Percentiles rank a stretch among this genome's conserved stretches.
These are phyloP conservation scores for Orchestia grillus DNA, from an alignment of 1,140 invertebrate species.

Conservation along the genomic window DNA sequence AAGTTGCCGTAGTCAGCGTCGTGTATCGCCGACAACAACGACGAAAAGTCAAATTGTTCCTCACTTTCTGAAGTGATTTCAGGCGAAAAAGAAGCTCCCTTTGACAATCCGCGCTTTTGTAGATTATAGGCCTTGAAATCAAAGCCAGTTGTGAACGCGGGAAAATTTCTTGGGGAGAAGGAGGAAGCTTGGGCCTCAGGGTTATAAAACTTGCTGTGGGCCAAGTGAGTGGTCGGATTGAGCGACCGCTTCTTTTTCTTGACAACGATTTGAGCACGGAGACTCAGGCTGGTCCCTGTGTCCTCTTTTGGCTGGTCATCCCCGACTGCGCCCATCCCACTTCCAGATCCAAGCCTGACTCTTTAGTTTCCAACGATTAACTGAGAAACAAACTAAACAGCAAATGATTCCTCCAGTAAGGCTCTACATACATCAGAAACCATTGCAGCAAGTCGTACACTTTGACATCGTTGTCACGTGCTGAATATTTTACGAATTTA, in stretches of 20 bases:
- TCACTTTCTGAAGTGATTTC: not conserved
- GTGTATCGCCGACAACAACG: not conserved
- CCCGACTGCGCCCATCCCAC: not conserved
- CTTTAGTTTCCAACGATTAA: not conserved
- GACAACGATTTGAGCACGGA: not conserved
- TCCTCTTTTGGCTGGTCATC: not conserved
- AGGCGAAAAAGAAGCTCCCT: not conserved
- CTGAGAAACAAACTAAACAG: not conserved
- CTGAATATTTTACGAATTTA: not conserved
- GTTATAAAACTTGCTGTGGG: conserved; percentile 17
- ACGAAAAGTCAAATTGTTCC: not conserved
- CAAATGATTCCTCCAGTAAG: not conserved
- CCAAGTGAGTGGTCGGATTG: not conserved
- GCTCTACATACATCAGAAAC: not conserved
- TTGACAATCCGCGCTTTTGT: not conserved
- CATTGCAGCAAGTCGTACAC: not conserved
- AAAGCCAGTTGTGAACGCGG: not conserved
- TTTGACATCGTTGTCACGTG: not conserved
- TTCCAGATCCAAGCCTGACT: not conserved
- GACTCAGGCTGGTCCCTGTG: not conserved
- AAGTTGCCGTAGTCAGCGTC: not conserved
- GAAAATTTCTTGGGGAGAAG: not conserved
- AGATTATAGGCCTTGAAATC: not conserved
- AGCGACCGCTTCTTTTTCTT: conserved; percentile 9
- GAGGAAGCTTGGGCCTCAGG: not conserved